Evolutionary conservation across 2,113 vertebrate genomes (phyloP), one percentile per base, ranked within the genome.

Genomic region (Perccottus glenii): DNA sequence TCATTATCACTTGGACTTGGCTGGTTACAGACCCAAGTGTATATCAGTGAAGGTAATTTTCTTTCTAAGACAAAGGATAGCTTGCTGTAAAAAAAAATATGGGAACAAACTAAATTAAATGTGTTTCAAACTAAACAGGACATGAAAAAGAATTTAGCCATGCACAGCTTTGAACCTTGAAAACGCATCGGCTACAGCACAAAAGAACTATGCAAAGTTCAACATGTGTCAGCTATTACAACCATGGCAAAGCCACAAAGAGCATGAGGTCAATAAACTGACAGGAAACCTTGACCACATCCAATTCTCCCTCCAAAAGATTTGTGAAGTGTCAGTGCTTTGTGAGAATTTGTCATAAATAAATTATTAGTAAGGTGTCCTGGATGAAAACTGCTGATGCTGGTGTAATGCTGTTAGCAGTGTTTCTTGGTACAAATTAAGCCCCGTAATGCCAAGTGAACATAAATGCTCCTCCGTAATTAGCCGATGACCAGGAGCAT

Each of bases 381-480:
- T 48, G 68, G 12, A 36, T 32, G 52, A n/a, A 55, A 55, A 55
- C 7, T 55, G 52, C 52, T 55, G 52, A 55, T 32, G 33, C 33
- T 8, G 35, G 32, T 15, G 15, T 27, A 6, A 38, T 11, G 15
- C 64, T 66, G 50, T 62, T 32, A 67, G 59, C 38, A 12, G 67
- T 64, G 47, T 57, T 70, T 81, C 71, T 73, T 74, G 83, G 78
- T 63, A 64, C 47, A 70, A 35, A 47, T 55, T 19, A 45, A 14
- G 5, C 14, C 16, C 38, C 10, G 63, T 57, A 57, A 61, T 48
- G 79, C 66, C 69, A 80, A 70, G 57, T 49, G 42, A 80, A 64
- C 63, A 38, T 81, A 85, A 71, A 85, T 80, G 76, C 71, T 42
- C 12, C 44, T 60, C 74, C 58, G 69, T 60, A 56, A 79, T 75